Percentiles rank a stretch among this genome's conserved stretches.
Conservation (phyloP, 1,140 invertebrate genomes). For the Pentalonia nigronervosa region DNA sequence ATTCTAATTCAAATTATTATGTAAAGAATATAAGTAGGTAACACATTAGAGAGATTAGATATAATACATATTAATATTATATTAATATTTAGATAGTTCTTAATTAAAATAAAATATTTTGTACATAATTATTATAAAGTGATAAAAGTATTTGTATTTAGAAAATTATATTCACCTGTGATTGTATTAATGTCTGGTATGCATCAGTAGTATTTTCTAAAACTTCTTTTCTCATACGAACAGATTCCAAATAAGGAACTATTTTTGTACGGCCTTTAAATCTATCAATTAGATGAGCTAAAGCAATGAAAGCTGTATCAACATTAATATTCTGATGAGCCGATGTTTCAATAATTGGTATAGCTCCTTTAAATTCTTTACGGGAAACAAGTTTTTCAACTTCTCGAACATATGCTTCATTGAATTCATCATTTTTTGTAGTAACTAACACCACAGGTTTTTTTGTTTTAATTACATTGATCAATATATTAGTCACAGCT, state of each 20-base stretch:
- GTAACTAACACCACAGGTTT: constrained; percentile 95
- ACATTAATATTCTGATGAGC: constrained; percentile 97
- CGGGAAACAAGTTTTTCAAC: constrained; percentile 86
- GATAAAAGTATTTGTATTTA: neutral
- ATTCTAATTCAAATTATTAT: neutral
- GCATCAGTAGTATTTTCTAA: constrained; percentile 88
- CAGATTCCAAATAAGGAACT: constrained; percentile 86
- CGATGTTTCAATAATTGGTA: constrained; percentile 92
- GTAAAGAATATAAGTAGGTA: neutral
- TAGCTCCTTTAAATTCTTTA: constrained; percentile 89
- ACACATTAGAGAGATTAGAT: neutral
- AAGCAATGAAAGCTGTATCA: constrained; percentile 88
- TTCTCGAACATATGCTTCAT: constrained; percentile 86
- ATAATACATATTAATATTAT: neutral
- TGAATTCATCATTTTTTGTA: constrained; percentile 95
- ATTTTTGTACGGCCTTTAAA: constrained; percentile 74
- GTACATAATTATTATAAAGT: neutral
- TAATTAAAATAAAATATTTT: neutral
- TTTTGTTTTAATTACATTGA: constrained; percentile 88
- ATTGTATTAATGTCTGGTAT: constrained; percentile 82
- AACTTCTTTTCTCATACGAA: constrained; percentile 84
- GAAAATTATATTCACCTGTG: constrained; percentile 69
- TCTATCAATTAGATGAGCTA: constrained; percentile 91
- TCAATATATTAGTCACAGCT: constrained; percentile 80
- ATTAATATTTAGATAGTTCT: neutral